Conservation (phyloP, 2,113 vertebrate species). For the Mustelus asterias region DNA sequence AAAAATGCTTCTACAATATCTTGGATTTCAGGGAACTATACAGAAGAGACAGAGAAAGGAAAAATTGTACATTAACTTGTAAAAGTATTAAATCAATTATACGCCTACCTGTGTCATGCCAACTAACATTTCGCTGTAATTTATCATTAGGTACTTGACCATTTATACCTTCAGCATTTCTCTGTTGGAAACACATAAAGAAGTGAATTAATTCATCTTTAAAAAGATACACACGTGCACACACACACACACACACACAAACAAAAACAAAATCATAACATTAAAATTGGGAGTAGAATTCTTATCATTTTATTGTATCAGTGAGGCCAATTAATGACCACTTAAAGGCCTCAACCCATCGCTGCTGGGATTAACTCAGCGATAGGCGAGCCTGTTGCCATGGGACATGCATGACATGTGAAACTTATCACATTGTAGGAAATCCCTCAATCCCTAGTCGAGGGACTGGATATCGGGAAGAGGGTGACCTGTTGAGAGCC, state of each 20-base stretch:
- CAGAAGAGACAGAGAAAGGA: background rate
- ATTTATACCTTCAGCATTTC: constrained; percentile 61
- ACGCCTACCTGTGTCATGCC: constrained; percentile 76
- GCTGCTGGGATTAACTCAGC: no score
- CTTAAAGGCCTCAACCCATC: background rate
- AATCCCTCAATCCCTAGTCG: no score
- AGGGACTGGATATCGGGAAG: no score
- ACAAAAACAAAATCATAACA: background rate
- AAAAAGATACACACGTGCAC: background rate
- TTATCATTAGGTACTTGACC: constrained; percentile 65
- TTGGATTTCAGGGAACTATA: background rate
- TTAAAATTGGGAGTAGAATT: background rate
- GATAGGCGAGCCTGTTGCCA: no score
- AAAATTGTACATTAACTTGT: background rate
- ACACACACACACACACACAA: background rate
- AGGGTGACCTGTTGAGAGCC: no score
- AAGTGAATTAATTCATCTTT: background rate
- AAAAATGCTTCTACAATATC: background rate
- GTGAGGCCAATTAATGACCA: background rate
- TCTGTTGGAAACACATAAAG: constrained; percentile 52
- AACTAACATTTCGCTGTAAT: constrained; percentile 67
- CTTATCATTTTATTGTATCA: background rate
- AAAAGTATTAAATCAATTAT: background rate
- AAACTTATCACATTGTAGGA: no score
- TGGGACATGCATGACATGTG: no score